Conservation (phyloP, 2,888 invertebrate species). For the Smittia sp. region DNA sequence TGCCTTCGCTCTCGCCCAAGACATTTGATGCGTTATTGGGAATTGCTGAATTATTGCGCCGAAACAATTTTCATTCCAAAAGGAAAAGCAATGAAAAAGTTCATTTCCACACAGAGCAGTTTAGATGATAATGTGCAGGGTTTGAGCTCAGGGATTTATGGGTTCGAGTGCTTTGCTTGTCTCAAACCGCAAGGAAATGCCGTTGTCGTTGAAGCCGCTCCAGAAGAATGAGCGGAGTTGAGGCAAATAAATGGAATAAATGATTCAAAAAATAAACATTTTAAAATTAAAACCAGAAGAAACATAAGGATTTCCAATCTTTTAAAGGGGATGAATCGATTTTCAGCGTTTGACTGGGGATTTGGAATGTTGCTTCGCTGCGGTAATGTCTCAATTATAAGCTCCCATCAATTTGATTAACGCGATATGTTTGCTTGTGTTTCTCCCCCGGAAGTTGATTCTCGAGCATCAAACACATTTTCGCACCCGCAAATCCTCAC, state of each 20-base stretch:
- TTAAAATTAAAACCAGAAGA: not conserved
- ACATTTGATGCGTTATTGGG: constrained; percentile 34
- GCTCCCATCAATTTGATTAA: not conserved
- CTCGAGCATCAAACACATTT: not conserved
- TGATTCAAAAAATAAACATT: constrained; percentile 7
- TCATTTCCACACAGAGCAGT: not conserved
- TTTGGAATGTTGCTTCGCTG: constrained; percentile 4
- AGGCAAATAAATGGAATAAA: constrained; percentile 6
- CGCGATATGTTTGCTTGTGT: no score
- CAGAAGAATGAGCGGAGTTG: not conserved
- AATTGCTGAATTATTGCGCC: constrained; percentile 36
- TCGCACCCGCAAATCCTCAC: constrained; percentile 19
- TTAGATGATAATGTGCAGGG: not conserved
- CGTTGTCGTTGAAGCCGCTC: not conserved
- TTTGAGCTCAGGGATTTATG: not conserved
- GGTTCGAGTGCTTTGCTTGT: not conserved
- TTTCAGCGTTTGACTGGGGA: not conserved
- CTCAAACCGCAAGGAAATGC: not conserved
- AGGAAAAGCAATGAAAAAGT: not conserved
- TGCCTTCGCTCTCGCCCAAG: constrained; percentile 2
- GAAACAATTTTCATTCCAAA: not conserved
- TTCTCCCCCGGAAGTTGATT: no score
- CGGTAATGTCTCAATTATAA: constrained; percentile 36
- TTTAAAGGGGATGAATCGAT: not conserved
- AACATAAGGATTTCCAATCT: not conserved